phyloP scores from a whole-genome alignment of 2,888 invertebrate species.

The Latrodectus hesperus region DNA sequence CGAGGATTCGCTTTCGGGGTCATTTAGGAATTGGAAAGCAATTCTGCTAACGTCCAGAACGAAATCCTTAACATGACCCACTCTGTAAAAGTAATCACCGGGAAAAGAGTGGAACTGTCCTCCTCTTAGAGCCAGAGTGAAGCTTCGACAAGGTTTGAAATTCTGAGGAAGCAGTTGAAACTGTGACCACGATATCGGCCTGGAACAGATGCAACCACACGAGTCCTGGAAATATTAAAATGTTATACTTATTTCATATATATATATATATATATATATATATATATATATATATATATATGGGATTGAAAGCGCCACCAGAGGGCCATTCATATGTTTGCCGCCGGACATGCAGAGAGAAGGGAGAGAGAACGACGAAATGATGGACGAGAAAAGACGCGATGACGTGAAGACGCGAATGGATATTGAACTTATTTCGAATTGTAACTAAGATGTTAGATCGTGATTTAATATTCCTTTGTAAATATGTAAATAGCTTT shows the following conservation, averaged over 20 bases:
- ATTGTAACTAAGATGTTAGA: no score
- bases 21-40: conserved; percentile 42
- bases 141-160: conserved; percentile 57
- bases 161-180: conserved; percentile 62
- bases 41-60: conserved; percentile 52
- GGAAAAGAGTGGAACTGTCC: conserved; percentile 58
- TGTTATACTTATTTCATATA: background rate
- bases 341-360: no score
- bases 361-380: no score
- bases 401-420: no score
- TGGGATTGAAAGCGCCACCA: no score
- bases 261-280: no score
- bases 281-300: no score
- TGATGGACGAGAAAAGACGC: no score
- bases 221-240: conserved; percentile 40
- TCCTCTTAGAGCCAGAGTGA: conserved; percentile 54
- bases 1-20: conserved; percentile 51
- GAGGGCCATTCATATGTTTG: no score
- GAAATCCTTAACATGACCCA: conserved; percentile 45
- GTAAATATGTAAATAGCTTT: no score
- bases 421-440: no score
- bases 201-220: conserved; percentile 57
- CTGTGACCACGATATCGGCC: conserved; percentile 56
- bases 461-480: no score
- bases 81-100: conserved; percentile 48